Conservation (phyloP, 2,888 invertebrate species). For the Ypsolopha scabrella region DNA sequence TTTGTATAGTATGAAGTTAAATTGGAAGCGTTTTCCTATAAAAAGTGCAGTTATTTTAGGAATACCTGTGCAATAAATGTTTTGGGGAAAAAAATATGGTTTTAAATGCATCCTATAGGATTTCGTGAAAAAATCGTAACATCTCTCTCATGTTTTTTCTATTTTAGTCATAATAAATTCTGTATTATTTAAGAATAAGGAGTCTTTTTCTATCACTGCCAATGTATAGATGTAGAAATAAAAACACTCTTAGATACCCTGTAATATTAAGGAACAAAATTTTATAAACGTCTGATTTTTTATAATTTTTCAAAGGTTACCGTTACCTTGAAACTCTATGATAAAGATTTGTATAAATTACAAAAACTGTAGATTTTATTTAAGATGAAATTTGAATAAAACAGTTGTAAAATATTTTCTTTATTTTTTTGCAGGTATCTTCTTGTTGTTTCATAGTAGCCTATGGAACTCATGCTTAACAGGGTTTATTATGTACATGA, state of each 20-base stretch:
- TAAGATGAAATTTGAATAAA: too few relatives aligned
- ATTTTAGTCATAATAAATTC: constrained; percentile 5
- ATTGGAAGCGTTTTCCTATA: too few relatives aligned
- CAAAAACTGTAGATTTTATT: background rate
- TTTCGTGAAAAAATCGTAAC: constrained; percentile 9
- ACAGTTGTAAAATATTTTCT: too few relatives aligned
- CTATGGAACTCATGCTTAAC: too few relatives aligned
- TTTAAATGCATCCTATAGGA: background rate
- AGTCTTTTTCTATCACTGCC: constrained; percentile 27
- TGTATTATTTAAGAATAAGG: constrained; percentile 5
- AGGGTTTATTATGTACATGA: too few relatives aligned
- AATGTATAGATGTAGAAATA: constrained; percentile 11
- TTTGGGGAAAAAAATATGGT: too few relatives aligned
- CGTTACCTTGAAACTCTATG: constrained; percentile 9
- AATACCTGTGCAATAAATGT: too few relatives aligned
- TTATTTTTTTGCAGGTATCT: too few relatives aligned
- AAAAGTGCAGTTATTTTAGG: too few relatives aligned
- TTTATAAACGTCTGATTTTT: constrained; percentile 7
- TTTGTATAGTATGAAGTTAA: too few relatives aligned
- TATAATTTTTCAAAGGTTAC: constrained; percentile 39
- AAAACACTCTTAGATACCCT: constrained; percentile 44
- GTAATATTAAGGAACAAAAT: constrained; percentile 17
- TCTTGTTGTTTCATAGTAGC: too few relatives aligned
- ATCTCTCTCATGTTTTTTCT: constrained; percentile 8
- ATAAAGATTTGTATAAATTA: constrained; percentile 2